These are phyloP conservation scores for Drosophila arizonae DNA, from an alignment of 1,140 invertebrate genomes.

Conservation along the genomic window DNA sequence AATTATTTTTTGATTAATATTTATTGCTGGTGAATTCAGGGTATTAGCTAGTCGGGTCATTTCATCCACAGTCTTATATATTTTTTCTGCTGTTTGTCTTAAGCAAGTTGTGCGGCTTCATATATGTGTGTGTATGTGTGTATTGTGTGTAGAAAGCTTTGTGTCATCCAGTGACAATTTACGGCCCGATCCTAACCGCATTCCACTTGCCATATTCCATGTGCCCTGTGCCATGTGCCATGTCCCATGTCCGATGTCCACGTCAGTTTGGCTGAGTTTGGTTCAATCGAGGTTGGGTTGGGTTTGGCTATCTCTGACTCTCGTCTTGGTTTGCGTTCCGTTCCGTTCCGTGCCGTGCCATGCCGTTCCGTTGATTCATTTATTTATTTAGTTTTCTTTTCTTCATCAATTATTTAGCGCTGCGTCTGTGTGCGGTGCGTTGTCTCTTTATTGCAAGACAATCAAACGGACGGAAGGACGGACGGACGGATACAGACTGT, in stretches of 20 bases:
- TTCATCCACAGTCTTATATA: too few relatives aligned
- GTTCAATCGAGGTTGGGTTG: conserved; percentile 1
- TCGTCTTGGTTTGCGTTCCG: conserved; percentile 1
- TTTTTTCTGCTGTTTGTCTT: conserved; percentile 10
- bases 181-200: conserved; percentile 19
- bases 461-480: conserved; percentile 22
- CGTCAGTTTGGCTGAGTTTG: conserved; percentile 11
- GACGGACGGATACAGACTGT: background rate
- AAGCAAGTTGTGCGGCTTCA: conserved; percentile 50
- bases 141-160: conserved; percentile 65
- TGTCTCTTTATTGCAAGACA: conserved; percentile 63
- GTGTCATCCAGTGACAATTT: conserved; percentile 80
- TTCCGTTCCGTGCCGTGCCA: conserved; percentile 35
- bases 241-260: conserved; percentile 12
- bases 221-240: background rate
- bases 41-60: background rate
- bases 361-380: conserved; percentile 61
- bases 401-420: conserved; percentile 69
- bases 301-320: background rate
- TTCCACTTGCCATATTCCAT: conserved; percentile 1
- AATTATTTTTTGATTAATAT: too few relatives aligned
- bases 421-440: conserved; percentile 45
- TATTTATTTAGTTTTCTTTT: conserved; percentile 75
- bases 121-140: conserved; percentile 28
- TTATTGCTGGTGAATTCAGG: background rate